Evolutionary conservation across 2,113 vertebrate species (phyloP).

Genomic region (Mesoclemmys tuberculata): DNA sequence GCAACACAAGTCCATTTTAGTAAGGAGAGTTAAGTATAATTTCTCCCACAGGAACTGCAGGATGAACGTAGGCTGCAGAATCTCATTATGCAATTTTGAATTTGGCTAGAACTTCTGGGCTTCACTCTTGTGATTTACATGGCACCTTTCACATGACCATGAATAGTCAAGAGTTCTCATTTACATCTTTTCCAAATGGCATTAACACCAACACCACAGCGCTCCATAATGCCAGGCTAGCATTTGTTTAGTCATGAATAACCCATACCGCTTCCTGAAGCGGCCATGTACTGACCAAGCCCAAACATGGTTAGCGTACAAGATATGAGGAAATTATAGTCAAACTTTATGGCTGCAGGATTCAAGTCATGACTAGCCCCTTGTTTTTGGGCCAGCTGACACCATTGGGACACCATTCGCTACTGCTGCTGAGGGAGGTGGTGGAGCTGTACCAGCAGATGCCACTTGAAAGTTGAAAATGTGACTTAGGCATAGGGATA

Average conservation of each 20-base stretch:
- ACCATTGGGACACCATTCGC: background rate
- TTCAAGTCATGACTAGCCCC: background rate
- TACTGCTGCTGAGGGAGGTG: rapidly evolving
- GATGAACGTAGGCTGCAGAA: background rate
- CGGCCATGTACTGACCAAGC: background rate
- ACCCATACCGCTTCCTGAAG: background rate
- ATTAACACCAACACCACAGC: background rate
- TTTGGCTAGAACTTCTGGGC: background rate
- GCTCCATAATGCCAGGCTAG: background rate
- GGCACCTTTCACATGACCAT: background rate
- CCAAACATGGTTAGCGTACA: background rate
- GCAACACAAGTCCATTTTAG: background rate
- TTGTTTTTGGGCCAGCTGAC: background rate
- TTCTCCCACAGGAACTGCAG: background rate
- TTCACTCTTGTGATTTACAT: background rate
- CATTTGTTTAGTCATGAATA: background rate
- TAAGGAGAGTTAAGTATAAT: background rate
- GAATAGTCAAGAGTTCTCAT: background rate
- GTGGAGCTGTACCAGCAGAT: background rate
- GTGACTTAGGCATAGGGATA: background rate
- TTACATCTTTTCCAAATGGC: background rate
- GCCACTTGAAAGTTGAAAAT: background rate
- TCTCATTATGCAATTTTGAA: background rate
- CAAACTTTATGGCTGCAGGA: background rate
- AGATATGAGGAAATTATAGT: background rate